Base-by-base conservation (phyloP, 1,140 invertebrate species). In the Trichonephila clavata region DNA sequence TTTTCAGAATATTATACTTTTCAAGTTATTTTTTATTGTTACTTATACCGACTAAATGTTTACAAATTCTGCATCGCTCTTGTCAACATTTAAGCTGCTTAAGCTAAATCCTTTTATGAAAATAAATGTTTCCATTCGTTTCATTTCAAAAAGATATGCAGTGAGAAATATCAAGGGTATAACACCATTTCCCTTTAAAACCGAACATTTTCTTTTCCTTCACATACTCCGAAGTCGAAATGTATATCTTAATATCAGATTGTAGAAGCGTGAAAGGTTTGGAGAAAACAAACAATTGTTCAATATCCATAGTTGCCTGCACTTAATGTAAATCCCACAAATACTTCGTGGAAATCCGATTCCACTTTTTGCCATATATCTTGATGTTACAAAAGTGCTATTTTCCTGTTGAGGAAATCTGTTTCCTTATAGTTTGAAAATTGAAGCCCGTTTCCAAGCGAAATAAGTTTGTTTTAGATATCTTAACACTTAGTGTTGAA, bases 221-320 rank as follows among this genome's bases (percentile, higher is more conserved):
- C 16, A 77, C 32, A 77, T 20, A 32, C 32, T 20, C 27, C 5
- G 32, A 77, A 32, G 71, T 77, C 1, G 27, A 77, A 77, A 32
- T 16, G 71, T 32, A 39, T 77, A 77, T 77, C 71, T 77, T 77
- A 77, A 77, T 77, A 77, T 77, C 27, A 16, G 71, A 77, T 77
- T 77, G 71, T 77, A 32, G 27, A 13, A 6, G 71, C 1, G 32
- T 39, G 32, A 39, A 77, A 77, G 50, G 24, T 77, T 77, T 77
- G 24, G 3, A 77, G 65, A 68, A 24, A n/a, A 77, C 3, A 20
- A 77, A 39, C 71, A 27, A 77, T 77, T 32, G 24, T 32, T 24
- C 32, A 27, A 77, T 39, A 77, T 14, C 27, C 27, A 2, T 32
- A 16, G 24, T 77, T 39, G 71, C 27, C 18, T 77, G 32, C 71